These are phyloP conservation scores for Paramacrobiotus metropolitanus DNA, from an alignment of 1,140 invertebrate species.

Conservation along the genomic window DNA sequence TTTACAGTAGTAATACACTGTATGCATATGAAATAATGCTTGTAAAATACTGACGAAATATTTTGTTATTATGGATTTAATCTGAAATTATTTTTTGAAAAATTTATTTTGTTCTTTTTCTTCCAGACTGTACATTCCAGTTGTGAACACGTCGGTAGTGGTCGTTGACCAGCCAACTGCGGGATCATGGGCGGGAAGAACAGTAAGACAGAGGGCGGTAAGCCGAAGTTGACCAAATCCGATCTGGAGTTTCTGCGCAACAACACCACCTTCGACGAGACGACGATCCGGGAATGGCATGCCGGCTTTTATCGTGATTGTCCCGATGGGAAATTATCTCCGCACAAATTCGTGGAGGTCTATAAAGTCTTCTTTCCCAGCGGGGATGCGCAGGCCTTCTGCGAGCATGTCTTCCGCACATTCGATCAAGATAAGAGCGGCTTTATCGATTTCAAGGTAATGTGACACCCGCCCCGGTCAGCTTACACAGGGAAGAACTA, in stretches of 20 bases:
- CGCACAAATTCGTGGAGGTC: slow-evolving; percentile 96
- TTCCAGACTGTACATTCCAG: too few species aligned
- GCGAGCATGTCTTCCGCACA: slow-evolving; percentile 93
- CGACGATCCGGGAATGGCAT: slow-evolving; percentile 93
- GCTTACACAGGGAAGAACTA: too few species aligned
- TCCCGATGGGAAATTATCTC: slow-evolving; percentile 84
- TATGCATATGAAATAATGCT: too few species aligned
- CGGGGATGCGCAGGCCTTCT: slow-evolving; percentile 93
- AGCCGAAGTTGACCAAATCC: neutral
- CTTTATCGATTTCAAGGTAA: slow-evolving; percentile 86
- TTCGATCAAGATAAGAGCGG: slow-evolving; percentile 98
- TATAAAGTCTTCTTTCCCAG: slow-evolving; percentile 98
- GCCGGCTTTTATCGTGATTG: slow-evolving; percentile 27
- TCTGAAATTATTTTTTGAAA: too few species aligned
- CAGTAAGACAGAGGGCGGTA: neutral
- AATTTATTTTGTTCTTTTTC: too few species aligned
- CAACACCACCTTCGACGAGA: slow-evolving; percentile 79
- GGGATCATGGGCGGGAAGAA: neutral
- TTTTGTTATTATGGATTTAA: too few species aligned
- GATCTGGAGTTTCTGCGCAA: slow-evolving; percentile 88
- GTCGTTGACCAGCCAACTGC: too few species aligned
- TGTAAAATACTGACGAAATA: too few species aligned
- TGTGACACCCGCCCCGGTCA: too few species aligned
- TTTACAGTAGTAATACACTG: too few species aligned
- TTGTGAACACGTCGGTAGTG: too few species aligned